Conservation (phyloP, 2,797 vertebrate genomes). For the Huso huso region DNA sequence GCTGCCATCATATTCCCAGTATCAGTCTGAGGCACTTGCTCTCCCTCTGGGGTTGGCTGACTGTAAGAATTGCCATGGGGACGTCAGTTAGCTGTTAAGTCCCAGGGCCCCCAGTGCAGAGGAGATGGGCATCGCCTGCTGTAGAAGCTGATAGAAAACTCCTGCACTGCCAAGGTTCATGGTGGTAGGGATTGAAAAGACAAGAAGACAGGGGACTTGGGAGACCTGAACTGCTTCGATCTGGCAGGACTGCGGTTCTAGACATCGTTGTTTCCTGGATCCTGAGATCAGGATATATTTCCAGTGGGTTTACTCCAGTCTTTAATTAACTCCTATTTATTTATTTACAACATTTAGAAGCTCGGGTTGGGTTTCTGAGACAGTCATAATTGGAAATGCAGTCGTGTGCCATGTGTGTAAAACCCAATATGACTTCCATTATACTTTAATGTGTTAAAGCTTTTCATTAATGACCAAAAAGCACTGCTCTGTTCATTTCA, state of each 20-base stretch:
- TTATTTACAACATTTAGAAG: too few relatives aligned
- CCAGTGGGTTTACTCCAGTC: too few relatives aligned
- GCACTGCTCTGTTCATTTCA: neutral
- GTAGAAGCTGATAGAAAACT: constrained; percentile 67
- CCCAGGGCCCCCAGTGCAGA: constrained; percentile 56
- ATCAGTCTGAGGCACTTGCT: constrained; percentile 60
- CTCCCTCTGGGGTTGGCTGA: constrained; percentile 53
- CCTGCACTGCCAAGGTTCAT: constrained; percentile 52
- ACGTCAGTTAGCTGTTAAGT: constrained; percentile 65
- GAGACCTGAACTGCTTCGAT: constrained; percentile 42
- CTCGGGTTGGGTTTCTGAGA: too few relatives aligned
- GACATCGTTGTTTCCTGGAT: too few relatives aligned
- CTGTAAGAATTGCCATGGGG: constrained; percentile 54
- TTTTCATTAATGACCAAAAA: constrained; percentile 1
- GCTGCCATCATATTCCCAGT: constrained; percentile 60
- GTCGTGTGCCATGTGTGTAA: too few relatives aligned
- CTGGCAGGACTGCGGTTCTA: too few relatives aligned
- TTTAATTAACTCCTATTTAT: too few relatives aligned
- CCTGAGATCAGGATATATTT: too few relatives aligned
- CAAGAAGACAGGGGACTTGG: constrained; percentile 49
- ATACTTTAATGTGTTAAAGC: constrained; percentile 10
- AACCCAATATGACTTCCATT: constrained; percentile 41
- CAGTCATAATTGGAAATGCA: too few relatives aligned
- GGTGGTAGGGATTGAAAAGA: constrained; percentile 33
- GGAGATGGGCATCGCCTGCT: constrained; percentile 53